Evolutionary conservation across 2,113 vertebrate genomes (phyloP).

Genomic region (Plecotus auritus): DNA sequence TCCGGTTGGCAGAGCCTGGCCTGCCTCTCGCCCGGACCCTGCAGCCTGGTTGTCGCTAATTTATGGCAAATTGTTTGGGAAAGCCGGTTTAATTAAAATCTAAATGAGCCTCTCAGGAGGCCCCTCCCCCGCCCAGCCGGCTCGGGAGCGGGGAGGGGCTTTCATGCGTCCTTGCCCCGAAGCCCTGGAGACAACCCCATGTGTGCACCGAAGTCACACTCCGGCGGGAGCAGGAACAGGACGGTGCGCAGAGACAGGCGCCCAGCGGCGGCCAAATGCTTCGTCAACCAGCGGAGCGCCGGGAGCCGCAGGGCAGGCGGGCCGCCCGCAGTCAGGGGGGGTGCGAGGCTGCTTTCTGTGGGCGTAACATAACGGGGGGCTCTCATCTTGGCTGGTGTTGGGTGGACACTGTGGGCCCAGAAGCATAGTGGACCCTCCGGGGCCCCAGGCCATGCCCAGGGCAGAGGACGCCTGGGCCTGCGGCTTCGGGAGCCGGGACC

Average conservation of each 20-base stretch:
- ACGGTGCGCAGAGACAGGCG: neutral
- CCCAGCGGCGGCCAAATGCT: too few relatives aligned
- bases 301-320: too few relatives aligned
- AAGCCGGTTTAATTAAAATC: constrained; percentile 49
- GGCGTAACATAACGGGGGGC: accelerated
- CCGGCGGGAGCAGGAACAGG: constrained; percentile 61
- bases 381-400: accelerated
- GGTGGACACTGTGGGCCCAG: accelerated
- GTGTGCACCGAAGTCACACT: constrained; percentile 77
- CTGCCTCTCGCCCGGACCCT: accelerated
- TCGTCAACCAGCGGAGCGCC: too few relatives aligned
- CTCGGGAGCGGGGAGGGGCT: too few relatives aligned
- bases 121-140: neutral
- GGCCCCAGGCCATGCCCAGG: neutral
- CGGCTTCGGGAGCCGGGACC: neutral
- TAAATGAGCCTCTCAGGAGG: neutral
- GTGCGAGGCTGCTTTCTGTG: neutral
- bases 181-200: constrained; percentile 63
- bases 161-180: neutral
- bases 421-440: accelerated
- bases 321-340: accelerated
- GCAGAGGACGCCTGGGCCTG: accelerated
- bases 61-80: constrained; percentile 35
- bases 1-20: neutral
- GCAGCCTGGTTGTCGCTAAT: neutral